phyloP scores from a whole-genome alignment of 37 sponge, comb jelly and placozoan genomes.

The Oscarella lobularis region DNA sequence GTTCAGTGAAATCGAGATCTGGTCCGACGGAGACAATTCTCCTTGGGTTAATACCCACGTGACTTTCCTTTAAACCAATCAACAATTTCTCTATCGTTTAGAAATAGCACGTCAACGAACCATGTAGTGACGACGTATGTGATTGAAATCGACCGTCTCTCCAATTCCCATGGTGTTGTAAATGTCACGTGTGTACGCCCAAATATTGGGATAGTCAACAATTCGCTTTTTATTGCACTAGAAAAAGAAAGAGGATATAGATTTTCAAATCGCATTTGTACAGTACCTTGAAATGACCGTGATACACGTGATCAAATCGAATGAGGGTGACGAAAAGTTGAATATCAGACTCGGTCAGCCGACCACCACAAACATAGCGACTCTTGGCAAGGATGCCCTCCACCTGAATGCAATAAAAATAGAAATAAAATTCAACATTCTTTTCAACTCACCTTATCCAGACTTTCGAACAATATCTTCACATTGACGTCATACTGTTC shows the following conservation, averaged over 20 bases:
- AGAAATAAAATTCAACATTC: no score
- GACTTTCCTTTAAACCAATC: constrained; percentile 29
- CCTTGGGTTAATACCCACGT: constrained; percentile 45
- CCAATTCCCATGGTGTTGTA: constrained; percentile 74
- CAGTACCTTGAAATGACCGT: constrained; percentile 86
- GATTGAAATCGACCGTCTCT: constrained; percentile 53
- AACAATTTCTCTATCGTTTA: neutral
- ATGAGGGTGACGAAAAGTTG: constrained; percentile 74
- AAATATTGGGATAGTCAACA: constrained; percentile 77
- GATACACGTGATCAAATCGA: constrained; percentile 82
- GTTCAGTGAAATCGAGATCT: constrained; percentile 51
- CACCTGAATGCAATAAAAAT: no score
- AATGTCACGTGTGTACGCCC: constrained; percentile 79
- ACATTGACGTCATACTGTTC: constrained; percentile 73
- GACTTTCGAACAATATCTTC: constrained; percentile 58
- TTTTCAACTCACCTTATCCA: constrained; percentile 36
- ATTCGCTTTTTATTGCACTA: constrained; percentile 83
- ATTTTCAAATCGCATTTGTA: no score
- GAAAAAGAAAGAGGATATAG: no score
- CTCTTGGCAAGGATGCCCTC: constrained; percentile 56
- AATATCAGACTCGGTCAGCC: constrained; percentile 84
- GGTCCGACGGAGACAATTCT: constrained; percentile 87
- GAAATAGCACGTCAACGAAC: constrained; percentile 18
- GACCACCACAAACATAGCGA: constrained; percentile 66
- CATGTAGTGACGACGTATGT: constrained; percentile 81